A percentile compares a stretch with the other conserved stretches of the same genome.
Evolutionary conservation across 2,797 vertebrate species (phyloP).

Genomic region (Enteromius viviparus): DNA sequence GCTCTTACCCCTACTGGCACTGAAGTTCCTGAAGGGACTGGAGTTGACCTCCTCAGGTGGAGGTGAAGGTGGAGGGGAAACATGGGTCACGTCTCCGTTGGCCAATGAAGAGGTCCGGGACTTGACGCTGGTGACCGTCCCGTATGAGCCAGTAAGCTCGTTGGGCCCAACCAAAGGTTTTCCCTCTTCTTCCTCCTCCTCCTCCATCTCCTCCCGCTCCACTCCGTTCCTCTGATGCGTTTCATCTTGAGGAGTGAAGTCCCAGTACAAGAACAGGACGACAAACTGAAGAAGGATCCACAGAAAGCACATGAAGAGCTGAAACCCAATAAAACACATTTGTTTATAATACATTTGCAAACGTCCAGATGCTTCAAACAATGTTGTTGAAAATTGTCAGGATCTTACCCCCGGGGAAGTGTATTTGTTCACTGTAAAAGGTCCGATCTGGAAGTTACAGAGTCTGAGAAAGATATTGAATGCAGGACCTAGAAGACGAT

Average conservation of each 20-base stretch:
- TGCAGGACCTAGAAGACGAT: constrained; percentile 76
- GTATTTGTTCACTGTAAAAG: constrained; percentile 83
- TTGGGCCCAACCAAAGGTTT: constrained; percentile 68
- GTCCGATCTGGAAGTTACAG: constrained; percentile 81
- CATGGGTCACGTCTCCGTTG: constrained; percentile 39
- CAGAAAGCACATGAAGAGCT: constrained; percentile 86
- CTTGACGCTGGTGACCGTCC: constrained; percentile 61
- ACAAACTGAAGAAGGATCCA: constrained; percentile 82
- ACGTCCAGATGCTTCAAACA: not conserved
- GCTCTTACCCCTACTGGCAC: constrained; percentile 70
- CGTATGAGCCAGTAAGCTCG: constrained; percentile 72
- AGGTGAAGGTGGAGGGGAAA: constrained; percentile 55
- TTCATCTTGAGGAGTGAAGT: constrained; percentile 69
- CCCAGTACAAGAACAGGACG: constrained; percentile 82
- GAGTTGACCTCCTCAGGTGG: constrained; percentile 44
- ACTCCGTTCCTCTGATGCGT: too few species aligned
- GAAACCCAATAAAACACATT: not conserved
- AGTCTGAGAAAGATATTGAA: constrained; percentile 86
- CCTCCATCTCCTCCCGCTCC: too few species aligned
- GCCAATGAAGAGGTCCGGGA: constrained; percentile 27
- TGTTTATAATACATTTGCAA: not conserved
- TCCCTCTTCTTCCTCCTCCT: constrained; percentile 64
- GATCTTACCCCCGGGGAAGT: constrained; percentile 83
- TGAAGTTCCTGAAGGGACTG: constrained; percentile 67
- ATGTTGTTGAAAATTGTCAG: not conserved